Conservation (phyloP, 2,113 vertebrate species). For the Ifrita kowaldi region DNA sequence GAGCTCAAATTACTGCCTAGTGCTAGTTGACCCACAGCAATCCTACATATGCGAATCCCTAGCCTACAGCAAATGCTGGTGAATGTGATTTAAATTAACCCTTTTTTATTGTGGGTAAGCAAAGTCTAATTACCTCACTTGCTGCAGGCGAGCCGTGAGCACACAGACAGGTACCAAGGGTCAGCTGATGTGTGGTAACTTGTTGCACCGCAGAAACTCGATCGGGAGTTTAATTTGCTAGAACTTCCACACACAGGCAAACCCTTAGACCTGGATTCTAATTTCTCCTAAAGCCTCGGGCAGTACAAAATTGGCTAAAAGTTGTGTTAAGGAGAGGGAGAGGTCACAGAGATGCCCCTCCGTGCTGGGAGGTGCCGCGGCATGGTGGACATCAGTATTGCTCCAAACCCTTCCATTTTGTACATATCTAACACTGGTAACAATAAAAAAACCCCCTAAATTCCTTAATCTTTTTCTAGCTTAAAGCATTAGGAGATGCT, state of each 20-base stretch:
- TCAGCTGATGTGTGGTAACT: constrained; percentile 59
- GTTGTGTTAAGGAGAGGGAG: background rate
- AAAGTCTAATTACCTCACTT: constrained; percentile 37
- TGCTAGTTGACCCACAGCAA: constrained; percentile 29
- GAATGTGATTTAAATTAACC: constrained; percentile 60
- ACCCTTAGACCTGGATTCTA: constrained; percentile 2
- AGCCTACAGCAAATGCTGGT: constrained; percentile 21
- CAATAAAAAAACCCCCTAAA: fast-evolving
- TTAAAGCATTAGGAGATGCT: background rate
- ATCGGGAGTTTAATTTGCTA: constrained; percentile 52
- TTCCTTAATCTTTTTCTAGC: background rate
- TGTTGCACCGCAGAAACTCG: constrained; percentile 41
- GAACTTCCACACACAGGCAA: constrained; percentile 17
- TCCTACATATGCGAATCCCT: constrained; percentile 22
- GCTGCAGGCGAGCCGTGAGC: constrained; percentile 39
- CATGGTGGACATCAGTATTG: fast-evolving
- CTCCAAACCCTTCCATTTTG: background rate
- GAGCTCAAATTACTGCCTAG: background rate
- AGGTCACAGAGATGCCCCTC: background rate
- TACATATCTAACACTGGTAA: background rate
- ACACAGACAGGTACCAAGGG: background rate
- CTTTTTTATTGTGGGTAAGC: constrained; percentile 66
- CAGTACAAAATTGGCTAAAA: background rate
- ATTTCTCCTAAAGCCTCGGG: background rate
- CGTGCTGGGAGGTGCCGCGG: background rate